Percentiles rank a stretch among this genome's conserved stretches.
Evolutionary conservation across 2,113 vertebrate species (phyloP).

Genomic region (Rhinopithecus roxellana): DNA sequence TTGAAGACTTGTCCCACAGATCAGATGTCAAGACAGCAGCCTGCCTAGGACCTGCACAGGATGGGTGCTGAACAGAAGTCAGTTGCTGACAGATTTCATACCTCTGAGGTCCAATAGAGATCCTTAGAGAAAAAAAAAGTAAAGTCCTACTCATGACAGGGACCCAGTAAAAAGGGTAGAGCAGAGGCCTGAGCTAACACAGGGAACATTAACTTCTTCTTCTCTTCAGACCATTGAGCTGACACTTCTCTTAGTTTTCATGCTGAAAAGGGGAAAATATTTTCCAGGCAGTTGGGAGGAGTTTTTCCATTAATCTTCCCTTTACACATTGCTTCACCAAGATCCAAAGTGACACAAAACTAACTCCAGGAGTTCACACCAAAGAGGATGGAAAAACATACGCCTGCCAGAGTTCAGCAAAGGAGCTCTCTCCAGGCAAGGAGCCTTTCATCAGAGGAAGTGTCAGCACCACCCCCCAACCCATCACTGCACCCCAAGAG

Average conservation of each 20-base stretch:
- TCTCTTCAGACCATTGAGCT: conserved; percentile 63
- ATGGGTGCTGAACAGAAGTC: not conserved
- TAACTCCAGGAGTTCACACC: conserved; percentile 78
- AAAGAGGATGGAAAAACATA: conserved; percentile 71
- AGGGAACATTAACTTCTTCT: conserved; percentile 13
- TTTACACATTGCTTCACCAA: conserved; percentile 75
- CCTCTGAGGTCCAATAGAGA: not conserved
- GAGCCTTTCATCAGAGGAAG: not conserved
- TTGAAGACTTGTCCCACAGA: not conserved
- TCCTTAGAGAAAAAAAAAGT: not conserved
- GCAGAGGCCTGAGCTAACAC: too few relatives aligned
- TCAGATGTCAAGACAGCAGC: not conserved
- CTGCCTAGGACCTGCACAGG: not conserved
- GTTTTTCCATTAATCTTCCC: conserved; percentile 80
- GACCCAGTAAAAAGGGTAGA: not conserved
- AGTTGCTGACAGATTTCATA: not conserved
- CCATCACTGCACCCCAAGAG: not conserved
- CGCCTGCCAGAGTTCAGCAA: not conserved
- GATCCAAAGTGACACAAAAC: conserved; percentile 76
- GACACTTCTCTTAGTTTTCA: conserved; percentile 78
- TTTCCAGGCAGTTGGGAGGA: conserved; percentile 77
- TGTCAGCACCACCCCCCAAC: not conserved
- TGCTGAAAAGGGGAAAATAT: conserved; percentile 75
- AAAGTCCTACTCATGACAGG: not conserved
- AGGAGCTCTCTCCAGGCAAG: not conserved